Evolutionary conservation across 2,888 invertebrate species (phyloP).

Genomic region (Helobdella robusta): DNA sequence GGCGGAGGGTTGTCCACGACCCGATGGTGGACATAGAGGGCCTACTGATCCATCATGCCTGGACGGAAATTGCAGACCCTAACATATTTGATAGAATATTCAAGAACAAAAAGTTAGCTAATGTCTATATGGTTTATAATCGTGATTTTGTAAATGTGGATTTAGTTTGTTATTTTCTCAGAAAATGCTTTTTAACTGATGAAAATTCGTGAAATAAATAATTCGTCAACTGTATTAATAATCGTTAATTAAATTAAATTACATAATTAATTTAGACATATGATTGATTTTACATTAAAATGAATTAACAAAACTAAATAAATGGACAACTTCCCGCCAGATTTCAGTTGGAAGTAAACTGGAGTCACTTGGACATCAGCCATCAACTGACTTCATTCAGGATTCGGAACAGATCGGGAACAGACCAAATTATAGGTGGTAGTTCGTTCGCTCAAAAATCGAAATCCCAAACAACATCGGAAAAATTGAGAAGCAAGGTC

Average conservation of each 20-base stretch:
- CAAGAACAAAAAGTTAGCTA: slow-evolving; percentile 21
- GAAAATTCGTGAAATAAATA: too few relatives aligned
- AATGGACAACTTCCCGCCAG: neutral
- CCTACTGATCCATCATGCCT: slow-evolving; percentile 25
- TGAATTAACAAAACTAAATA: too few relatives aligned
- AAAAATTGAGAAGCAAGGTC: slow-evolving; percentile 15
- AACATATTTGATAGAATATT: slow-evolving; percentile 20
- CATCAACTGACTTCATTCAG: slow-evolving; percentile 17
- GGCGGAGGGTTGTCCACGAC: slow-evolving; percentile 16
- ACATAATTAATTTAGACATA: too few relatives aligned
- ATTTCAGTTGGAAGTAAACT: slow-evolving; percentile 27
- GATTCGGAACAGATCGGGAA: slow-evolving; percentile 6
- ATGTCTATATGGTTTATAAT: neutral
- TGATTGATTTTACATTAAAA: too few relatives aligned
- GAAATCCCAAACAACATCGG: neutral
- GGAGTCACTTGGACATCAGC: slow-evolving; percentile 26
- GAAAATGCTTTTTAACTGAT: too few relatives aligned
- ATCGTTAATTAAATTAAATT: too few relatives aligned
- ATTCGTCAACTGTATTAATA: too few relatives aligned
- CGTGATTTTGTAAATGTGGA: too few relatives aligned
- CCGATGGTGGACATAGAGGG: slow-evolving; percentile 27
- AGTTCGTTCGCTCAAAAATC: neutral
- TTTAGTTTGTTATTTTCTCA: too few relatives aligned
- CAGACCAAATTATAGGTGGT: neutral
- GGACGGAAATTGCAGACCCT: slow-evolving; percentile 21